These are phyloP conservation scores for Centropus bengalensis DNA, from an alignment of 2,113 vertebrate genomes.

Conservation along the genomic window DNA sequence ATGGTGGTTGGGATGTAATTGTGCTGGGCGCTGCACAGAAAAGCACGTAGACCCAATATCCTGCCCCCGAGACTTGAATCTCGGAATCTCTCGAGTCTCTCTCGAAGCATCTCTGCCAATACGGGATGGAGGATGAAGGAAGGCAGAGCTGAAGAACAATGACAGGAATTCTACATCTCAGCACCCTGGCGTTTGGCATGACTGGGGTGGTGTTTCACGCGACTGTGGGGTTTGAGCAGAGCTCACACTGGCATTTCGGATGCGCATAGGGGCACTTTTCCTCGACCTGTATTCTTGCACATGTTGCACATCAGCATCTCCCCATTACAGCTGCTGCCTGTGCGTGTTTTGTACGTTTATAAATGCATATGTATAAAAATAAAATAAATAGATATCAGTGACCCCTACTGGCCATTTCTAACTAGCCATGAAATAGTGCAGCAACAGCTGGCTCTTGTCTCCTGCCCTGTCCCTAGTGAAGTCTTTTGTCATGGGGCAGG, in stretches of 20 bases:
- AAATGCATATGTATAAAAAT: background rate
- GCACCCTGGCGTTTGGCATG: rapidly evolving
- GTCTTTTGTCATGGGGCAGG: rapidly evolving
- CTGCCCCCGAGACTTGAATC: background rate
- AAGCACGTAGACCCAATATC: background rate
- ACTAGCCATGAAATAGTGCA: background rate
- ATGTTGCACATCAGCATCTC: background rate
- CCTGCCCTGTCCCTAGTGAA: background rate
- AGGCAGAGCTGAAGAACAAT: background rate
- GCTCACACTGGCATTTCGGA: background rate
- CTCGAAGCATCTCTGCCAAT: background rate
- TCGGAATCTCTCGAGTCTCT: background rate
- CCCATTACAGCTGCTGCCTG: background rate
- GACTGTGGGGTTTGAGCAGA: background rate
- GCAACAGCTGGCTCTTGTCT: background rate
- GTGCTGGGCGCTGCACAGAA: background rate
- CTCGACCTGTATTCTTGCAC: background rate
- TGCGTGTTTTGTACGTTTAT: background rate
- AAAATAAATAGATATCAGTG: conserved; percentile 47
- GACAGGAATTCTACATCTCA: background rate
- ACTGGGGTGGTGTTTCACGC: background rate
- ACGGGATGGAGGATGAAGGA: background rate
- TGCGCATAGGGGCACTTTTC: rapidly evolving
- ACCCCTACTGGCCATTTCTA: conserved; percentile 44
- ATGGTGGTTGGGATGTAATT: background rate